phyloP scores from a whole-genome alignment of 2,113 vertebrate species.

The Cervus canadensis region DNA sequence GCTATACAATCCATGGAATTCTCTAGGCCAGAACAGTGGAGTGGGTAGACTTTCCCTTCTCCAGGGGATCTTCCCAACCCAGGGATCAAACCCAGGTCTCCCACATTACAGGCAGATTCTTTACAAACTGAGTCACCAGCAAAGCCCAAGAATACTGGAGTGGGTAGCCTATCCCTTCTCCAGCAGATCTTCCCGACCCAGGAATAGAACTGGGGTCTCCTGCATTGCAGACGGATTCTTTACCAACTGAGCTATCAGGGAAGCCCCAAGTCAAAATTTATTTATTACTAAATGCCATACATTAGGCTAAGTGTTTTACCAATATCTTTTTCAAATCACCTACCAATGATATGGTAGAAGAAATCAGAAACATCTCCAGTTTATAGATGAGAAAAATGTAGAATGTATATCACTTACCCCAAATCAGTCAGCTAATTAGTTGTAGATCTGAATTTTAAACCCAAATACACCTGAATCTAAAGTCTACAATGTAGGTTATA shows the following conservation, averaged over 20 bases:
- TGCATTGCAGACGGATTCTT: accelerated
- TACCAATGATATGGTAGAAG: not conserved
- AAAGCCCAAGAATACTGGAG: not conserved
- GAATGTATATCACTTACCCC: not conserved
- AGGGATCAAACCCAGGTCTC: not conserved
- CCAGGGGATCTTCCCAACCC: not conserved
- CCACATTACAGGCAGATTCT: too few relatives aligned
- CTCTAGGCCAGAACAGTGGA: not conserved
- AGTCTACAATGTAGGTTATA: not conserved
- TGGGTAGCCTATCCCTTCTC: not conserved
- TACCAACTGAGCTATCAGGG: not conserved
- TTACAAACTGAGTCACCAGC: not conserved
- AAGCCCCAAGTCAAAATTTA: not conserved
- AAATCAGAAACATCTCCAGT: not conserved
- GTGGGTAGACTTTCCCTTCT: not conserved
- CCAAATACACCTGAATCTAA: not conserved
- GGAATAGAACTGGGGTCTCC: not conserved
- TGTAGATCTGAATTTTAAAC: not conserved
- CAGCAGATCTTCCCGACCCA: not conserved
- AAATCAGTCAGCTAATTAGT: not conserved
- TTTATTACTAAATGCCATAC: not conserved
- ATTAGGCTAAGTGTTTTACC: not conserved
- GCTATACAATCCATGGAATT: not conserved
- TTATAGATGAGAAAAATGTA: not conserved
- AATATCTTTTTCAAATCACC: not conserved